Conservation (phyloP, 2,113 vertebrate species). For the Actinemys pallida region DNA sequence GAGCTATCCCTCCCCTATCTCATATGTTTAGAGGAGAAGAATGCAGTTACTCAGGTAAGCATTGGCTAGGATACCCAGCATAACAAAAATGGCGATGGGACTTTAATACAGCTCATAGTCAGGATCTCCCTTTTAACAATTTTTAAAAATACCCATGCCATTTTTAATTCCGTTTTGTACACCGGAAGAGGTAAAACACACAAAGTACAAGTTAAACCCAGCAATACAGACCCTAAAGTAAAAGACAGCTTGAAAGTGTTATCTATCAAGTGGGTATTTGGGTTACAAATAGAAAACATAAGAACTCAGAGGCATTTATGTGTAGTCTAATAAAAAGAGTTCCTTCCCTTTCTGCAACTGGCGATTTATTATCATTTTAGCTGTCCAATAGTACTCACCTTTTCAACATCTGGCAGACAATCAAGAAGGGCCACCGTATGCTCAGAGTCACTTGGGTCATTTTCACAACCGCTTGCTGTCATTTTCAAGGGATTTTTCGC, state of each 20-base stretch:
- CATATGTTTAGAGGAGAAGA: background rate
- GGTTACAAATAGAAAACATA: background rate
- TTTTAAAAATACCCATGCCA: background rate
- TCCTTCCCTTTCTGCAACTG: background rate
- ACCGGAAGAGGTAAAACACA: background rate
- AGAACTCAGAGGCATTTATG: background rate
- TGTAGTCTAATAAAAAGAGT: background rate
- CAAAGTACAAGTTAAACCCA: background rate
- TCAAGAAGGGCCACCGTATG: constrained; percentile 88
- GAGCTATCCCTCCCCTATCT: too few species aligned
- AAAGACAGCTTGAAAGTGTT: background rate
- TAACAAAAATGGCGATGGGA: background rate
- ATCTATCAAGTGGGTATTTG: background rate
- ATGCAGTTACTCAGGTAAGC: background rate
- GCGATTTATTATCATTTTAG: background rate
- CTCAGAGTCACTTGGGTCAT: constrained; percentile 87
- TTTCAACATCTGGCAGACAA: constrained; percentile 92
- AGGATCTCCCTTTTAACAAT: background rate
- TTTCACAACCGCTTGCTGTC: constrained; percentile 87
- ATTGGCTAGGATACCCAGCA: background rate
- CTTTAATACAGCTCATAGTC: background rate
- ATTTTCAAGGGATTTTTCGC: constrained; percentile 90
- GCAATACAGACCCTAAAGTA: background rate
- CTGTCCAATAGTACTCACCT: constrained; percentile 76
- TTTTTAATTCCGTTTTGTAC: background rate